Conservation (phyloP, 2,797 vertebrate genomes). For the Bucorvus abyssinicus region DNA sequence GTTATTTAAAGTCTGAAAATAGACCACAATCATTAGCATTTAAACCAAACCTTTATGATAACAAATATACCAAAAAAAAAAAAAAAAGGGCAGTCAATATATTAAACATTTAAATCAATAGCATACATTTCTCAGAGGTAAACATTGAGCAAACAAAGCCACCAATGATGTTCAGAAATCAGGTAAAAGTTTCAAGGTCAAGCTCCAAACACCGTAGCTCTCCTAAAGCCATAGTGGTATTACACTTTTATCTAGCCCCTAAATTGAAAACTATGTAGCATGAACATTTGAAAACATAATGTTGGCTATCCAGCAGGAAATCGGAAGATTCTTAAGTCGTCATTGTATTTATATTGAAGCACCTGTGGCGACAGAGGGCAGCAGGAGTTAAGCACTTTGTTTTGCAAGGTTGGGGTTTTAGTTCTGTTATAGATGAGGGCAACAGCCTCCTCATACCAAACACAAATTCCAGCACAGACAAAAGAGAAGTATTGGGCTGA, state of each 20-base stretch:
- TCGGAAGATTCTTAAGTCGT: neutral
- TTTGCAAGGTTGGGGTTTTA: neutral
- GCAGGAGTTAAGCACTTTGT: slow-evolving; percentile 21
- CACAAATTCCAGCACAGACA: neutral
- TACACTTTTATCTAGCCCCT: slow-evolving; percentile 42
- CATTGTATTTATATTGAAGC: neutral
- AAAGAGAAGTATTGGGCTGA: neutral
- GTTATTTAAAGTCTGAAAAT: slow-evolving; percentile 67
- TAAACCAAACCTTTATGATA: slow-evolving; percentile 61
- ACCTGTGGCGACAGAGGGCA: slow-evolving; percentile 18
- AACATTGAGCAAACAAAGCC: slow-evolving; percentile 62
- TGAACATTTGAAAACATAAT: neutral
- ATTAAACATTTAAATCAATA: slow-evolving; percentile 69
- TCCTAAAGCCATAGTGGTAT: slow-evolving; percentile 31
- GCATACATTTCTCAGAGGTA: slow-evolving; percentile 61
- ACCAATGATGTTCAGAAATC: slow-evolving; percentile 33
- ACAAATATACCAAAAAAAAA: slow-evolving; percentile 72
- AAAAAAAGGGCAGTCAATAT: slow-evolving; percentile 71
- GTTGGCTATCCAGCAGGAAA: neutral
- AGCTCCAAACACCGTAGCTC: slow-evolving; percentile 57
- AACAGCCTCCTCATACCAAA: neutral
- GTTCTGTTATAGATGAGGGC: neutral
- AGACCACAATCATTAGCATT: slow-evolving; percentile 66
- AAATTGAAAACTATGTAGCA: slow-evolving; percentile 34
- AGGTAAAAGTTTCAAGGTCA: slow-evolving; percentile 42